Evolutionary conservation across 2,797 vertebrate species (phyloP).

Genomic region (Cirrhinus mrigala): DNA sequence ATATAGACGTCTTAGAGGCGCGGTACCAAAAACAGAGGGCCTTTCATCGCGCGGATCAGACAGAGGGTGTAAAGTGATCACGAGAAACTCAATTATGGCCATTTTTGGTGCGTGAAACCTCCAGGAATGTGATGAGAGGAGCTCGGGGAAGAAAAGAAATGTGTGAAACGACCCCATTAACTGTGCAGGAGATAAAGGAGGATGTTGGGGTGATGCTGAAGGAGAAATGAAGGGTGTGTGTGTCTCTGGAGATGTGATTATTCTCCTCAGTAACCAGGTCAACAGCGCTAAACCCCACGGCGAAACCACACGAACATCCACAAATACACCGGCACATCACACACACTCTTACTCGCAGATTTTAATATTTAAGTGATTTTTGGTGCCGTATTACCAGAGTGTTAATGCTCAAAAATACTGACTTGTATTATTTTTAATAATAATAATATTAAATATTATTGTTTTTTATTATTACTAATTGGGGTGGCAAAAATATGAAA

Average conservation of each 20-base stretch:
- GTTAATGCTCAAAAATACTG: neutral
- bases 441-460: neutral
- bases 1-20: neutral
- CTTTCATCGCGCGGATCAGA: neutral
- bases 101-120: neutral
- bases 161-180: neutral
- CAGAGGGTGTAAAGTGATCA: neutral
- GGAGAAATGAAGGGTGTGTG: conserved; percentile 49
- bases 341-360: neutral
- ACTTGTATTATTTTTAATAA: neutral
- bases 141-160: neutral
- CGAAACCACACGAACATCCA: conserved; percentile 53
- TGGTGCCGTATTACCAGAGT: neutral
- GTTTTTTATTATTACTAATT: neutral
- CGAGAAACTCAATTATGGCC: neutral
- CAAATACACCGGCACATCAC: neutral
- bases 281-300: conserved; percentile 69
- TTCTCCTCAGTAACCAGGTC: conserved; percentile 75
- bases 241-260: conserved; percentile 68
- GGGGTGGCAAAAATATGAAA: neutral
- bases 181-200: neutral
- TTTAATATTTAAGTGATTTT: neutral
- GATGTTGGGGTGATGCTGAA: conserved; percentile 21
- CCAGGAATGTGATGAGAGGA: neutral
- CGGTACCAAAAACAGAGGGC: neutral